phyloP scores from a whole-genome alignment of 2,888 invertebrate species.

The Meghimatium bilineatum region DNA sequence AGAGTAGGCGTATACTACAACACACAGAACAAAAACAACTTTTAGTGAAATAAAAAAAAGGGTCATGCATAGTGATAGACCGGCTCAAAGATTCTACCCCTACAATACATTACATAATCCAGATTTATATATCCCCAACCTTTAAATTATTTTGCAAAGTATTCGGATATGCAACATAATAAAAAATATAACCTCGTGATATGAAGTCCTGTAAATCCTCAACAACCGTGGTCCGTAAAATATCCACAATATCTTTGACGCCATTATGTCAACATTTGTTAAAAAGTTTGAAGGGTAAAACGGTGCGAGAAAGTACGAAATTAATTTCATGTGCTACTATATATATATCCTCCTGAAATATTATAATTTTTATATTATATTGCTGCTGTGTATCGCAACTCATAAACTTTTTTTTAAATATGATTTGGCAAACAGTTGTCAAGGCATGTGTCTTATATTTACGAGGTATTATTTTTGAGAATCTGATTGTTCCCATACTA shows the following conservation, averaged over 20 bases:
- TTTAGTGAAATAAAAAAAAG: no score
- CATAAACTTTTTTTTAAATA: no score
- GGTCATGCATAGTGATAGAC: not conserved
- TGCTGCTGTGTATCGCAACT: no score
- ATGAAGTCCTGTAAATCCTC: conserved; percentile 25
- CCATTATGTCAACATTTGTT: conserved; percentile 30
- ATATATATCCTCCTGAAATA: no score
- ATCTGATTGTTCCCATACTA: no score
- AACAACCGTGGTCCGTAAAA: conserved; percentile 50
- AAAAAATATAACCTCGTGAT: conserved; percentile 28
- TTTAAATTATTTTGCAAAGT: not conserved
- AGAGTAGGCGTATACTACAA: no score
- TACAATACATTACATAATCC: not conserved
- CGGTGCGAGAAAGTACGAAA: not conserved
- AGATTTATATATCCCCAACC: not conserved
- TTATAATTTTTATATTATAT: no score
- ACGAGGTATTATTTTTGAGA: no score
- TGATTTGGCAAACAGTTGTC: no score
- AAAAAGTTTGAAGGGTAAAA: not conserved
- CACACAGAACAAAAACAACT: no score
- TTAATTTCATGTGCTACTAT: not conserved
- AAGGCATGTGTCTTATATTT: no score
- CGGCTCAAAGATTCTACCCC: not conserved
- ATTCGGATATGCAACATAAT: not conserved
- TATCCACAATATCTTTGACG: conserved; percentile 37